Percentiles rank a stretch among this genome's conserved stretches.
Conservation (phyloP, 2,797 vertebrate genomes). For the Neosilurus hyrtlii region DNA sequence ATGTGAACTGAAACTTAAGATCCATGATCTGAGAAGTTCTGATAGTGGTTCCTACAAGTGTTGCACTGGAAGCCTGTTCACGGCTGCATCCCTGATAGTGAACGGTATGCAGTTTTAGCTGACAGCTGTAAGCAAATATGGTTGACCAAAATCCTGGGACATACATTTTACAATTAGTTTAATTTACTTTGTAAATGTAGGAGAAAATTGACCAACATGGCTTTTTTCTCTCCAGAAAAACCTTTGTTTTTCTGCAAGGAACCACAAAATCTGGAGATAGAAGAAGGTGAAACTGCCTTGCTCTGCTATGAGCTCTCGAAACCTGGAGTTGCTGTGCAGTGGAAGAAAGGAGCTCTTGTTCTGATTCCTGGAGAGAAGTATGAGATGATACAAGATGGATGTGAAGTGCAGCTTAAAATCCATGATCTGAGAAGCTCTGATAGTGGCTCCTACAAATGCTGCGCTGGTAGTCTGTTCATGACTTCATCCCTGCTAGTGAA, state of each 20-base stretch:
- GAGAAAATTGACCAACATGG: not conserved
- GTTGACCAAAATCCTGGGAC: not conserved
- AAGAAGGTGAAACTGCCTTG: conserved; percentile 60
- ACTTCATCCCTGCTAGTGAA: conserved; percentile 39
- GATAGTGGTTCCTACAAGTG: conserved; percentile 75
- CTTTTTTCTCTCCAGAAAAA: conserved; percentile 56
- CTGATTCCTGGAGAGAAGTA: conserved; percentile 70
- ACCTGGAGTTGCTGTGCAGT: conserved; percentile 61
- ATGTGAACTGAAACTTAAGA: conserved; percentile 62
- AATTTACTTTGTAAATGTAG: not conserved
- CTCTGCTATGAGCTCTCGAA: conserved; percentile 71
- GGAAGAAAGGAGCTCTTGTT: conserved; percentile 72
- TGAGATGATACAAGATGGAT: conserved; percentile 69
- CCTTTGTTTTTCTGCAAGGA: conserved; percentile 45
- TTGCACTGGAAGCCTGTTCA: conserved; percentile 66
- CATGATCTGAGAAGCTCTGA: conserved; percentile 75
- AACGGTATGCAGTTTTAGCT: conserved; percentile 63
- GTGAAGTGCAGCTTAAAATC: conserved; percentile 72
- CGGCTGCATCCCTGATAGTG: conserved; percentile 67
- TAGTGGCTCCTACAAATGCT: conserved; percentile 78
- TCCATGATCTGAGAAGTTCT: conserved; percentile 63
- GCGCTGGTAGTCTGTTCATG: conserved; percentile 59
- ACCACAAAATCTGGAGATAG: conserved; percentile 61
- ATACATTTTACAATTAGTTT: not conserved
- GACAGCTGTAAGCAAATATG: not conserved